Conservation (phyloP, 2,113 vertebrate genomes). For the Cryptomyrus ogoouensis region DNA sequence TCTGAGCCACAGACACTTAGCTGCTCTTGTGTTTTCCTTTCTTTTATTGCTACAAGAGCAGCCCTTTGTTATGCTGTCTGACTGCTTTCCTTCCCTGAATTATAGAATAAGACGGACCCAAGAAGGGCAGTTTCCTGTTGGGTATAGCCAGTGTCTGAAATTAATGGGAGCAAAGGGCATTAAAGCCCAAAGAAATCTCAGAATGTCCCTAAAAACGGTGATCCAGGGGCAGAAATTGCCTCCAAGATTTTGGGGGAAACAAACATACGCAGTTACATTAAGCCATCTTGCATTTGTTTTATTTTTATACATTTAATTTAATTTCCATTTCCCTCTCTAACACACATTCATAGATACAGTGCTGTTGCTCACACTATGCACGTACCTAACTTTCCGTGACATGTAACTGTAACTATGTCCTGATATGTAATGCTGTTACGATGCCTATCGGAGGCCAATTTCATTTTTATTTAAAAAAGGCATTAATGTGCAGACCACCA, state of each 20-base stretch:
- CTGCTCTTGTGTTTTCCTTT: neutral
- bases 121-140: neutral
- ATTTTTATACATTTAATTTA: neutral
- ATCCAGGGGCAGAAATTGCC: neutral
- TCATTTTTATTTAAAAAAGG: neutral
- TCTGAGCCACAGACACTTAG: neutral
- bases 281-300: neutral
- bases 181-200: neutral
- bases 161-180: neutral
- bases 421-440: neutral
- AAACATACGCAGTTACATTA: neutral
- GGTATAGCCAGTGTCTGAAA: neutral
- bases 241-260: neutral
- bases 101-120: neutral
- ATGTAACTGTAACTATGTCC: neutral
- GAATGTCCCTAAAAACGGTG: neutral
- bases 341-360: neutral
- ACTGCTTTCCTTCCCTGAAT: neutral
- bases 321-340: neutral
- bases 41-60: neutral
- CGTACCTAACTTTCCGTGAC: neutral
- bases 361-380: neutral
- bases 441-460: neutral
- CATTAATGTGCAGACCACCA: neutral
- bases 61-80: neutral